Evolutionary conservation across 2,797 vertebrate genomes (phyloP), one percentile per base, ranked within the genome.

Genomic region (Tolypeutes matacus): DNA sequence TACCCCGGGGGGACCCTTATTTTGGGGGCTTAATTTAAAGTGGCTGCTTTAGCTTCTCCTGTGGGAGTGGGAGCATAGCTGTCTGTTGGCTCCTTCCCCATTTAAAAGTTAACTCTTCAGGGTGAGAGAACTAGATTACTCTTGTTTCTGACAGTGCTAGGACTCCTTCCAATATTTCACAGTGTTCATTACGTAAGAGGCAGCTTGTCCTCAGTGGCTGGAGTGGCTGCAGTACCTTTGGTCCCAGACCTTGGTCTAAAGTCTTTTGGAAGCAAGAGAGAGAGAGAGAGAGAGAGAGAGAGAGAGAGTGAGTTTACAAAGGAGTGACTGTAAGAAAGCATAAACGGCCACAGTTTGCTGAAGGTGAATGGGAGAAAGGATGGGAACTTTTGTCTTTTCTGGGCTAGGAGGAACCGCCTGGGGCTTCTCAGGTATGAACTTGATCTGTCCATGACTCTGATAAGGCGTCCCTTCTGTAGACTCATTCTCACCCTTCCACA

Each of bases 101-200:
- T 88, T 89, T 77, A 82, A 96, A 86, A 78, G 20, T 92, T 34
- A 90, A 86, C 75, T 83, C 93, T 81, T 75, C 17, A 25, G 75
- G 60, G 85, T 78, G 46, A 85, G 84, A 91, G 67, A 97, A 96
- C 87, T 94, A 96, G 94, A 93, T 95, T 88, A 70, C 9, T 56
- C 75, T 93, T 95, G 80, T 93, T 96, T 95, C 53, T 13, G 15
- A 94, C 90, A 72, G 93, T 91, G 62, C 58, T 93, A 77, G 75
- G 70, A 91, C 8, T 46, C 86, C 83, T 69, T 96, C 36, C 73
- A 90, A 58, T 18, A 29, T 65, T 89, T 88, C 77, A 20, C 51
- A 0, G 34, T 78, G 75, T 88, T 85, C 77, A 49, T 51, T 56
- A 85, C 11, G 42, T 70, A 96, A n/a, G 1, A 96, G 76, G 13